Evolutionary conservation across 2,113 vertebrate species (phyloP), one percentile per base, ranked within the genome.

Genomic region (Corydoras maculifer): DNA sequence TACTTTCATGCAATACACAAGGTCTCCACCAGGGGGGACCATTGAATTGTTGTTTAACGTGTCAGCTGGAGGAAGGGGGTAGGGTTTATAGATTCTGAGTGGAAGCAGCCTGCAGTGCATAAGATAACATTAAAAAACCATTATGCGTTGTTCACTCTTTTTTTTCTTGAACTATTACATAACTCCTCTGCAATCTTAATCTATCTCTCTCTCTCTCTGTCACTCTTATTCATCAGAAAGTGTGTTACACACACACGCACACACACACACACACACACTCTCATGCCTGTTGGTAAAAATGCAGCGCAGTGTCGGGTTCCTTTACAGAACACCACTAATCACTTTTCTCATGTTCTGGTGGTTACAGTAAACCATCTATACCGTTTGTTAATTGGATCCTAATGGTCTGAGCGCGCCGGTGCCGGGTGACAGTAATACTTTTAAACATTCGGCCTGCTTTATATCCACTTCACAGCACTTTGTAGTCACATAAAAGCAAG

Each of bases 21-120:
- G 43, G 14, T 12, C 5, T 71, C 15, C 80, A 78, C 70, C 57
- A 79, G 80, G 58, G 80, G 80, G 80, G 75, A 73, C 73, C 61
- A 35, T 78, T 54, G 57, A 51, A 58, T 57, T 62, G 58, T 68
- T 9, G 2, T 25, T 48, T 29, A 62, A 50, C 2, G 30, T 8
- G 43, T 11, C 32, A 11, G 15, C 61, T 51, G 60, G 49, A 54
- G 1, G 53, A 53, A 25, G 18, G 14, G 51, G 12, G 8, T 66
- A 66, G 53, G 54, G 48, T 61, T 35, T 4, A 50, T 55, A 59
- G 13, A 15, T 15, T 62, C 18, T 62, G n/a, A 29, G 15, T 31
- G 48, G 62, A 14, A 12, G 62, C 15, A 14, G 43, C 57, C 43
- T 60, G 54, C 32, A 29, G 51, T 59, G 8, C 30, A 63, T 68